Evolutionary conservation across 92 coral and sea anemone genomes (phyloP), one percentile per base, ranked within the genome.

Genomic region (Galaxea fascicularis): DNA sequence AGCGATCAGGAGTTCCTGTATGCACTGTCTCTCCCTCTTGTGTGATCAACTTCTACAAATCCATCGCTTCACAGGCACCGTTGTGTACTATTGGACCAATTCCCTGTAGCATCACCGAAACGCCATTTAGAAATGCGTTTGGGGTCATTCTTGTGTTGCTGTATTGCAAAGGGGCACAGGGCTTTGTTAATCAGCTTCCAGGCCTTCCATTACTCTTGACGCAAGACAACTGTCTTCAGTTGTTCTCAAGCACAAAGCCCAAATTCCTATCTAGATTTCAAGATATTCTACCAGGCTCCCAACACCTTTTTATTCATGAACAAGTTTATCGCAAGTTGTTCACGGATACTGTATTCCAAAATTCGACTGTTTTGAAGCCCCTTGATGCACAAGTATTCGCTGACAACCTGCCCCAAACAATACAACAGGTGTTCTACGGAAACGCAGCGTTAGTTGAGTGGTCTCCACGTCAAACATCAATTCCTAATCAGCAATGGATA

Each of bases 181-280:
- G 44, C 25, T 95, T 95, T 71, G 46, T 59, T 10, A 77, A 83
- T 24, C 84, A 82, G n/a, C 92, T 95, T 22, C 52, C 91, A 30
- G 98, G 92, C 8, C 89, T 93, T 27, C 98, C 98, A 13, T 78
- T 95, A 70, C 92, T 95, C 26, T 85, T 95, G 73, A 95, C 98
- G 0, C 88, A 92, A 57, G 98, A 95, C 80, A 47, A 88, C 21
- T 20, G 41, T 8, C 79, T 95, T 24, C 87, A 90, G 17, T 65
- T 65, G 41, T 93, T 90, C 63, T 76, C 87, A 65, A 22, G 57
- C 4, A 17, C 44, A 4, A 4, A 75, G 11, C 89, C 91, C 18
- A 90, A 82, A 60, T 88, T 91, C 65, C 57, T 91, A 5, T 89
- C 94, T 26, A 54, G 76, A 3, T 90, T 78, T 87, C 41, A 21